These are phyloP conservation scores for Limenitis camilla DNA, from an alignment of 2,888 invertebrate species.

Conservation along the genomic window DNA sequence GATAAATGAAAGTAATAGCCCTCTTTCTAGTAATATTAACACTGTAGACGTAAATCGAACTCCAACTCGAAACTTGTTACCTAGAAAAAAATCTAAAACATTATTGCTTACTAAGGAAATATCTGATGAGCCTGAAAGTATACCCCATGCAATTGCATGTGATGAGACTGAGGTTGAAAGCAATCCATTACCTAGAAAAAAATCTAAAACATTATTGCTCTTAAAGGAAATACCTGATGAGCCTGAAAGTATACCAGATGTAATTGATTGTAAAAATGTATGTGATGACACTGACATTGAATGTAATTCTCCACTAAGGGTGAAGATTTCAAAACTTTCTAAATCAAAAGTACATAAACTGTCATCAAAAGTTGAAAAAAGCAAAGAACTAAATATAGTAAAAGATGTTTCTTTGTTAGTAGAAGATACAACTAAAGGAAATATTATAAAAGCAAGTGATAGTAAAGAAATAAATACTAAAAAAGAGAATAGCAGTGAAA, in stretches of 20 bases:
- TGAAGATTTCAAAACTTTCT: slow-evolving; percentile 27
- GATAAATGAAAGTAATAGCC: neutral
- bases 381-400: neutral
- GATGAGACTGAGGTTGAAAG: slow-evolving; percentile 14
- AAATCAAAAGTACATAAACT: slow-evolving; percentile 15
- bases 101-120: slow-evolving; percentile 29
- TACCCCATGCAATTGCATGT: too few relatives aligned
- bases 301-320: neutral
- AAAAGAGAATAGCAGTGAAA: neutral
- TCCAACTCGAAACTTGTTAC: slow-evolving; percentile 39
- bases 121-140: slow-evolving; percentile 20
- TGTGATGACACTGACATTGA: neutral
- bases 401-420: too few relatives aligned
- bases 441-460: neutral
- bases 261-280: neutral
- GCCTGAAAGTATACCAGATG: neutral
- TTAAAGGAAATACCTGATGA: slow-evolving; percentile 27
- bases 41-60: slow-evolving; percentile 26
- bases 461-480: neutral
- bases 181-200: slow-evolving; percentile 39
- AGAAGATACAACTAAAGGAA: neutral
- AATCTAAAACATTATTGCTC: slow-evolving; percentile 40
- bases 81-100: slow-evolving; percentile 46
- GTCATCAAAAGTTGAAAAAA: neutral
- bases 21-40: slow-evolving; percentile 1